Conservation (phyloP, 2,113 vertebrate species). For the Campylorhamphus procurvoides region DNA sequence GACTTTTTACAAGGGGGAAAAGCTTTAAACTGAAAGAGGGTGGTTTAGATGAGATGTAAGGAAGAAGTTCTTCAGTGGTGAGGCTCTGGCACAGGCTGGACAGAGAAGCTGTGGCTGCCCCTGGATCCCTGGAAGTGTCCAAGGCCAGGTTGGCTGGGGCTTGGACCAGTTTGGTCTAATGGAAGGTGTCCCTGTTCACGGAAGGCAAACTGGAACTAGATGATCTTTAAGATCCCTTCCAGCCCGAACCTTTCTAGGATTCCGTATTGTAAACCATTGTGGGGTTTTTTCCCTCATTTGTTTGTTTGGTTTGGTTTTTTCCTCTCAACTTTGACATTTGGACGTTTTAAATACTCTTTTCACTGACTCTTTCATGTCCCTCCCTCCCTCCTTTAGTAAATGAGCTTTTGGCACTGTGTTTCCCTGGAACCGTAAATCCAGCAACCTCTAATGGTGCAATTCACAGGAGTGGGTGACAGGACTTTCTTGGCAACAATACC, state of each 20-base stretch:
- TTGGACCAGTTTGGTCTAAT: not conserved
- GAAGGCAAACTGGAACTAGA: not conserved
- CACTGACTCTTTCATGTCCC: not conserved
- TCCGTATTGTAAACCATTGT: not conserved
- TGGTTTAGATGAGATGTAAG: no score
- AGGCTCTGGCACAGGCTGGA: fast-evolving
- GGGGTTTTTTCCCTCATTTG: not conserved
- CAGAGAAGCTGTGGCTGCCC: not conserved
- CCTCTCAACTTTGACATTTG: not conserved
- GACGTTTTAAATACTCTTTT: not conserved
- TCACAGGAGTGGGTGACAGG: not conserved
- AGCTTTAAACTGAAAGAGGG: not conserved
- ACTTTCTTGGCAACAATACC: not conserved
- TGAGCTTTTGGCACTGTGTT: not conserved
- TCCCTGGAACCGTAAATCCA: not conserved
- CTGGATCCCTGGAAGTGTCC: not conserved
- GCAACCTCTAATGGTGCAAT: not conserved
- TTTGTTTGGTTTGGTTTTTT: not conserved
- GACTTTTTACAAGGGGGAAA: not conserved
- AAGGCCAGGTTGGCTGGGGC: not conserved
- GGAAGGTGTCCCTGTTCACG: not conserved
- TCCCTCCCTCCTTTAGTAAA: not conserved
- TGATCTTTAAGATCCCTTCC: not conserved
- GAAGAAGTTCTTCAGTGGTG: not conserved
- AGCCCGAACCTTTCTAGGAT: no score